Evolutionary conservation across 2,797 vertebrate species (phyloP), one percentile per base, ranked within the genome.

Genomic region (Tympanoctomys barrerae): DNA sequence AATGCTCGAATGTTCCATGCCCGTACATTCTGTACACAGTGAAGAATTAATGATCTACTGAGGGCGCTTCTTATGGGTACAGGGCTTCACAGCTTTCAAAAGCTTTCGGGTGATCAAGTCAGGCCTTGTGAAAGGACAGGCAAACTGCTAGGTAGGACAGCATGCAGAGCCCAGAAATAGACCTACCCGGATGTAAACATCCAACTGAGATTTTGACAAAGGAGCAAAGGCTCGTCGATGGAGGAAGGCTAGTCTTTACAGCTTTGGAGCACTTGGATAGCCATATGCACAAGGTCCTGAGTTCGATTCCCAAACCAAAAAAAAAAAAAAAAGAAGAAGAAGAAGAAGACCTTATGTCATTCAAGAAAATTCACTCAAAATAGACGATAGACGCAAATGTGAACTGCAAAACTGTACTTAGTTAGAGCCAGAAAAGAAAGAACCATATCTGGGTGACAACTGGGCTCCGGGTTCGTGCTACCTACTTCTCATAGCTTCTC

Each of bases 321-420:
- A 57, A 18, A 5, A 57, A 54, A 54, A 54, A 14, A 14, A 78
- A 90, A 61, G n/a, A n/a, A n/a, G n/a, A n/a, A n/a, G n/a, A n/a
- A n/a, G n/a, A n/a, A n/a, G n/a, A n/a, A n/a, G 24, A 39, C 75
- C 71, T 83, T 64, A 19, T 6, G 54, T 31, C 16, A 71, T 77
- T 49, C n/a, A 64, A 31, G 96, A 87, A 94, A 82, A 91, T 62
- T 85, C 79, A 81, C 33, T 89, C 21, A 78, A 91, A 93, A 66
- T 46, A 33, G 33, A 70, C 62, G 24, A 36, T 14, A 71, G 84
- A 91, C 28, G 52, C 78, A 78, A 77, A 81, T 39, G 52, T 57
- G 89, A 93, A 93, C 57, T 70, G 2, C 36, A 64, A 86, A 96
- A 46, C 61, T 42, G 18, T 26, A 36, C 54, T 54, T 77, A 6